These are phyloP conservation scores for Lycophotia porphyrea DNA, from an alignment of 2,888 invertebrate genomes.

Conservation along the genomic window DNA sequence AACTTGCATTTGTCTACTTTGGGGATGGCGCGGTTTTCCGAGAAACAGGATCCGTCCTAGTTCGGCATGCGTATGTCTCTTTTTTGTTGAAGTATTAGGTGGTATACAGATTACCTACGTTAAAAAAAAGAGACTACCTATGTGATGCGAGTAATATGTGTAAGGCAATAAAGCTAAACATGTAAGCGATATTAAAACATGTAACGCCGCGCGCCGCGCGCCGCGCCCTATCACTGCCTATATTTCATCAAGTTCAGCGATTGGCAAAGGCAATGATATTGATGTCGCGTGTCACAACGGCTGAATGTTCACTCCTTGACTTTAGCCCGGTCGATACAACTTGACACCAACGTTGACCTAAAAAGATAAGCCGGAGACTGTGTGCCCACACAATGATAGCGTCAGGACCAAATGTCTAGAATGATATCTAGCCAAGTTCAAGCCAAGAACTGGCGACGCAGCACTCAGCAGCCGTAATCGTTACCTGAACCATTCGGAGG, in stretches of 20 bases:
- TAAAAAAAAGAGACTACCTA: background rate
- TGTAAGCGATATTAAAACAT: background rate
- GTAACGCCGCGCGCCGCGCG: no score
- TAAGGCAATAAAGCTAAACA: background rate
- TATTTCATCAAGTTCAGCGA: constrained; percentile 1
- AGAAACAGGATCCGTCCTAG: background rate
- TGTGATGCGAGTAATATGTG: background rate
- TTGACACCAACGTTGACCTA: constrained; percentile 2
- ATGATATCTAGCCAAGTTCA: no score
- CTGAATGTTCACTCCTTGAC: background rate
- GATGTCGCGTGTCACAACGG: background rate
- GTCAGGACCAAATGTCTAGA: background rate
- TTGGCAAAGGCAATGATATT: background rate
- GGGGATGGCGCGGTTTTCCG: background rate
- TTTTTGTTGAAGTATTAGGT: no score
- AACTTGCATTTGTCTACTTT: background rate
- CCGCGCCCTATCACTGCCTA: background rate
- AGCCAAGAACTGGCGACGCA: no score
- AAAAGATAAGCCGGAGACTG: constrained; percentile 14
- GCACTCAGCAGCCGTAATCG: no score
- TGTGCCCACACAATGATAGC: background rate
- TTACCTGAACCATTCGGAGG: no score
- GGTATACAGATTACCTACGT: no score
- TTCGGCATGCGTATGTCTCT: no score
- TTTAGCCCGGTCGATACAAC: constrained; percentile 18